Evolutionary conservation across 2,113 vertebrate genomes (phyloP).

Genomic region (Mugil cephalus): DNA sequence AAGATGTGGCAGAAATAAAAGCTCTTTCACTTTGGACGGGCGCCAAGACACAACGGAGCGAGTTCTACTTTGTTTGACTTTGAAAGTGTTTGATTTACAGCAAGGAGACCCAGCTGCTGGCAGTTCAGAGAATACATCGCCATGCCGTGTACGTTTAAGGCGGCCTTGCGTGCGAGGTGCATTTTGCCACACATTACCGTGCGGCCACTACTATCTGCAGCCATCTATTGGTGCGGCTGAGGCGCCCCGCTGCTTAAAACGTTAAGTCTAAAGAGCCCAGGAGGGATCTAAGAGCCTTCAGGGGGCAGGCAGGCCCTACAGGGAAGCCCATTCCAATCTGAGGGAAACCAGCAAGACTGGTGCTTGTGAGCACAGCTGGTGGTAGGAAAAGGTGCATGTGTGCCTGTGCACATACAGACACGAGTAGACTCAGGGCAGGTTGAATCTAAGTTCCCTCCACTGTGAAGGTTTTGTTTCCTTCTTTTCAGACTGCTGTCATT

Average conservation of each 20-base stretch:
- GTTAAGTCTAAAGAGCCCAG: constrained; percentile 68
- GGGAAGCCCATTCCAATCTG: constrained; percentile 67
- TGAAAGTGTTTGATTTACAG: constrained; percentile 77
- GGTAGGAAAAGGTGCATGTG: constrained; percentile 55
- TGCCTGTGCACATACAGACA: constrained; percentile 2
- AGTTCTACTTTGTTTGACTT: constrained; percentile 82
- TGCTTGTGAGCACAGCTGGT: constrained; percentile 78
- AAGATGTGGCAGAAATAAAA: constrained; percentile 73
- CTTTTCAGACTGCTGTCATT: constrained; percentile 41
- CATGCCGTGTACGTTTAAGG: constrained; percentile 33
- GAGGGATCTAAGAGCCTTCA: constrained; percentile 63
- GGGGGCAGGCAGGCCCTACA: constrained; percentile 58
- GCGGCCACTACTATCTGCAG: constrained; percentile 52
- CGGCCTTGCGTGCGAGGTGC: constrained; percentile 40
- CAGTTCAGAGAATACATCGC: constrained; percentile 69
- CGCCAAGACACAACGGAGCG: constrained; percentile 71
- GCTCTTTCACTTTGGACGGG: constrained; percentile 58
- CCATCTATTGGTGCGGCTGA: constrained; percentile 26
- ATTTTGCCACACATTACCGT: constrained; percentile 37
- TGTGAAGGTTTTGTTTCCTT: constrained; percentile 64
- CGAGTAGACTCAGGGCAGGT: constrained; percentile 18
- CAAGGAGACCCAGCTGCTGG: constrained; percentile 69
- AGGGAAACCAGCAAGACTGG: constrained; percentile 61
- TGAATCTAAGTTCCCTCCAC: constrained; percentile 50
- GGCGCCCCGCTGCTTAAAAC: constrained; percentile 59